phyloP scores from a whole-genome alignment of 2,113 vertebrate species.

The Microtus montanus region DNA sequence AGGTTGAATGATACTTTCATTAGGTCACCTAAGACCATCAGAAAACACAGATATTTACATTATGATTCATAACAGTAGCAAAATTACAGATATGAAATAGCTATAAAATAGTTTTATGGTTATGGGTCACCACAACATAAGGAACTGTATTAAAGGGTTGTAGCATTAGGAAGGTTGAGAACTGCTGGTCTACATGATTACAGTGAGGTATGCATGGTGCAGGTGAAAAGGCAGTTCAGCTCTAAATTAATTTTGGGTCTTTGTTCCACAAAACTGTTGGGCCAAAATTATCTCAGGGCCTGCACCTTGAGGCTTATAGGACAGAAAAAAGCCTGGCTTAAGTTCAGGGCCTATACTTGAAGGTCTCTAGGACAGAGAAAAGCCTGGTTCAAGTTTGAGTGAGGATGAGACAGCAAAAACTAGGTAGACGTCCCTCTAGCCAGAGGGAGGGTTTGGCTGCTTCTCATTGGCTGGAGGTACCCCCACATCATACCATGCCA shows the following conservation, averaged over 20 bases:
- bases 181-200: not conserved
- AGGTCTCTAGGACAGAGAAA: too few species aligned
- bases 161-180: not conserved
- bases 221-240: not conserved
- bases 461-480: too few species aligned
- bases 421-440: too few species aligned
- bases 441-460: too few species aligned
- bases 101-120: not conserved
- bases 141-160: not conserved
- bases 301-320: too few species aligned
- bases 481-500: too few species aligned
- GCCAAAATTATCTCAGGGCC: too few species aligned
- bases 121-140: not conserved
- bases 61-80: not conserved
- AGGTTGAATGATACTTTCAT: not conserved
- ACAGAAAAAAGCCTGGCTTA: too few species aligned
- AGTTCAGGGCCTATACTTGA: too few species aligned
- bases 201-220: not conserved
- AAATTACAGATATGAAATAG: not conserved
- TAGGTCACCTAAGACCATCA: not conserved
- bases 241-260: slow-evolving; percentile 52
- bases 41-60: not conserved
- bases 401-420: too few species aligned
- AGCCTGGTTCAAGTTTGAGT: too few species aligned
- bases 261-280: slow-evolving; percentile 1